phyloP scores from a whole-genome alignment of 64 coral and sea anemone genomes.

The Stichodactyla helianthus region DNA sequence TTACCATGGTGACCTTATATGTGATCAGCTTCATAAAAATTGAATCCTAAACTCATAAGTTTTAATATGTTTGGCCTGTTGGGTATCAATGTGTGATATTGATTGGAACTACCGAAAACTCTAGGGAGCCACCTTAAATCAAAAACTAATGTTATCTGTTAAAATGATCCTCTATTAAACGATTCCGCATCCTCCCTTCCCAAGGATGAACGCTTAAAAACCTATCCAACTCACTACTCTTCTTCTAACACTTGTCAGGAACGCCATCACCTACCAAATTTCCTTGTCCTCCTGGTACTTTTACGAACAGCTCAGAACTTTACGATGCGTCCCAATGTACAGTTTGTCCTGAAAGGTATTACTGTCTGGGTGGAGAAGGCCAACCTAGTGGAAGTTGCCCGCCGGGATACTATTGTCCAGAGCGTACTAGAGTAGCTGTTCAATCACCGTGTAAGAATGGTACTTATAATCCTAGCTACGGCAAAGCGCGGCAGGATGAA shows the following conservation, averaged over 20 bases:
- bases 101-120: too few species aligned
- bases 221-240: neutral
- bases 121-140: too few species aligned
- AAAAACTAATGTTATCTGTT: too few species aligned
- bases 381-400: conserved; percentile 79
- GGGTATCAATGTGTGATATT: too few species aligned
- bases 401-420: conserved; percentile 87
- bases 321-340: conserved; percentile 86
- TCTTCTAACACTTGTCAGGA: conserved; percentile 25
- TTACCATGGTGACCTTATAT: too few species aligned
- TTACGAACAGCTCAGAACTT: conserved; percentile 79
- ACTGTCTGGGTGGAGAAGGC: conserved; percentile 94
- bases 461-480: conserved; percentile 90
- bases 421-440: conserved; percentile 69
- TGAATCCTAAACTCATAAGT: too few species aligned
- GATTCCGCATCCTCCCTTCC: too few species aligned
- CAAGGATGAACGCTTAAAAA: too few species aligned
- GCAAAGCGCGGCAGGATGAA: conserved; percentile 47
- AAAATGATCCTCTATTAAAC: too few species aligned
- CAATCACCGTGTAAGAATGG: conserved; percentile 90
- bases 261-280: conserved; percentile 94
- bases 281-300: conserved; percentile 93
- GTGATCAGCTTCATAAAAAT: too few species aligned
- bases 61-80: too few species aligned
- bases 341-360: conserved; percentile 70